A percentile compares a stretch with the other conserved stretches of the same genome.
These are phyloP conservation scores for Enteromius afrohamiltoni DNA, from an alignment of 2,797 vertebrate genomes.

Conservation along the genomic window DNA sequence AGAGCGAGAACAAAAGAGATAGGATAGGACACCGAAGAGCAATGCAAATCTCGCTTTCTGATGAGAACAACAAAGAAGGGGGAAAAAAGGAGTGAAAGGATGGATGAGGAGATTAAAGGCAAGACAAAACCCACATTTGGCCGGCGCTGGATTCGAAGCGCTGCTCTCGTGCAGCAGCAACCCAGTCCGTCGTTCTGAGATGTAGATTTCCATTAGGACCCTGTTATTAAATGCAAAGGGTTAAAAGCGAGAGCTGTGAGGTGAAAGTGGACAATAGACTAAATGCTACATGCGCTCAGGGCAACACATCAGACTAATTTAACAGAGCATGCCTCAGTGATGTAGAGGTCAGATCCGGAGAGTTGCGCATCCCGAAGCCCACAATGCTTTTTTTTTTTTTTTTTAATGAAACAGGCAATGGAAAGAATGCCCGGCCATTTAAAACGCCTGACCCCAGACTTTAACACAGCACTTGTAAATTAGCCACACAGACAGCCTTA, in stretches of 20 bases:
- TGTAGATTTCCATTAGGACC: slow-evolving; percentile 10
- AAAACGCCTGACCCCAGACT: slow-evolving; percentile 55
- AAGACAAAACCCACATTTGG: slow-evolving; percentile 58
- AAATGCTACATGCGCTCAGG: slow-evolving; percentile 42
- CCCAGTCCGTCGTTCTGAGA: not conserved
- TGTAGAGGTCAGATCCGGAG: slow-evolving; percentile 56
- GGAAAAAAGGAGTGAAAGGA: slow-evolving; percentile 49
- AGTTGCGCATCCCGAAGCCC: slow-evolving; percentile 46
- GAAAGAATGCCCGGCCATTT: slow-evolving; percentile 49
- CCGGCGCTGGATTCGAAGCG: not conserved
- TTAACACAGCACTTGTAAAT: slow-evolving; percentile 59
- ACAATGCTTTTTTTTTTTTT: slow-evolving; percentile 36
- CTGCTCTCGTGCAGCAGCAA: not conserved
- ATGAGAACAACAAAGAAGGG: slow-evolving; percentile 52
- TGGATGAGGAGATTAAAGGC: slow-evolving; percentile 58
- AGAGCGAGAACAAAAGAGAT: slow-evolving; percentile 63
- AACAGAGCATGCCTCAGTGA: slow-evolving; percentile 41
- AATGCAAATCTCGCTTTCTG: slow-evolving; percentile 61
- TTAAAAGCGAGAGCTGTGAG: slow-evolving; percentile 37
- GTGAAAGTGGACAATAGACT: slow-evolving; percentile 46
- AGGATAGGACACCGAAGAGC: slow-evolving; percentile 61
- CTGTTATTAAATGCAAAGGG: slow-evolving; percentile 44
- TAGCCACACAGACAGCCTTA: slow-evolving; percentile 58
- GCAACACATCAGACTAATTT: slow-evolving; percentile 55
- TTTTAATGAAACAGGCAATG: slow-evolving; percentile 56